Evolutionary conservation across 2,113 vertebrate genomes (phyloP).

Genomic region (Leucoraja erinaceus): DNA sequence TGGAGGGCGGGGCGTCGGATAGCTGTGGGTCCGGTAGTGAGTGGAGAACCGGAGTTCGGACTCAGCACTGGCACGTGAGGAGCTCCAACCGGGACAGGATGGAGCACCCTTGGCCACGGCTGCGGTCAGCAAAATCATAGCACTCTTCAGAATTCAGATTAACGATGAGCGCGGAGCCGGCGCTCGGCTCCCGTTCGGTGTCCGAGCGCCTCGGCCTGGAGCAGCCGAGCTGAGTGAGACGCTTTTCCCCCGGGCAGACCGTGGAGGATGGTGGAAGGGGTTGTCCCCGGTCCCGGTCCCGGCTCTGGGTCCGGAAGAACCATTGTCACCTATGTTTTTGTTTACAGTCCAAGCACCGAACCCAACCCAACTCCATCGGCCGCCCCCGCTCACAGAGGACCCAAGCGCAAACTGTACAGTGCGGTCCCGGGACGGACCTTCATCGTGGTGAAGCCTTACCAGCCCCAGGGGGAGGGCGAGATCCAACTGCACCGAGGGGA

Average conservation of each 20-base stretch:
- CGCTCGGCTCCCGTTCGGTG: not conserved
- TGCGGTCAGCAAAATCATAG: not conserved
- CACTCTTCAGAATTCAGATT: not conserved
- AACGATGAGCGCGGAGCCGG: not conserved
- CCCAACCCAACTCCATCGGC: slow-evolving; percentile 64
- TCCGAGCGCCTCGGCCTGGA: slow-evolving; percentile 10
- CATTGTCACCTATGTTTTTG: slow-evolving; percentile 92
- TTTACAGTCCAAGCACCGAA: slow-evolving; percentile 83
- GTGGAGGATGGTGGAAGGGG: slow-evolving; percentile 12
- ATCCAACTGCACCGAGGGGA: slow-evolving; percentile 90
- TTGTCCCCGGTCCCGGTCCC: slow-evolving; percentile 13
- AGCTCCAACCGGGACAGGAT: slow-evolving; percentile 27
- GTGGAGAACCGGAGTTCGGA: not conserved
- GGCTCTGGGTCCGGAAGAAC: slow-evolving; percentile 57
- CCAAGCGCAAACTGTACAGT: slow-evolving; percentile 92
- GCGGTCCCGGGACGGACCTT: slow-evolving; percentile 88
- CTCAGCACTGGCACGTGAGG: slow-evolving; percentile 14
- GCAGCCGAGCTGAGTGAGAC: slow-evolving; percentile 10
- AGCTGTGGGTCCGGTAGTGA: not conserved
- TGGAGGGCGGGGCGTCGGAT: not conserved
- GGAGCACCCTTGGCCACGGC: slow-evolving; percentile 17
- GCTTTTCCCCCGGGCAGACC: not conserved
- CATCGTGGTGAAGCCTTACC: slow-evolving; percentile 87
- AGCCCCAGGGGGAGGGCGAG: slow-evolving; percentile 84
- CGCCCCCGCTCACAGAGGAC: slow-evolving; percentile 68